Evolutionary conservation across 1,140 invertebrate genomes (phyloP), one percentile per base, ranked within the genome.

Genomic region (Zaprionus gabonicus): DNA sequence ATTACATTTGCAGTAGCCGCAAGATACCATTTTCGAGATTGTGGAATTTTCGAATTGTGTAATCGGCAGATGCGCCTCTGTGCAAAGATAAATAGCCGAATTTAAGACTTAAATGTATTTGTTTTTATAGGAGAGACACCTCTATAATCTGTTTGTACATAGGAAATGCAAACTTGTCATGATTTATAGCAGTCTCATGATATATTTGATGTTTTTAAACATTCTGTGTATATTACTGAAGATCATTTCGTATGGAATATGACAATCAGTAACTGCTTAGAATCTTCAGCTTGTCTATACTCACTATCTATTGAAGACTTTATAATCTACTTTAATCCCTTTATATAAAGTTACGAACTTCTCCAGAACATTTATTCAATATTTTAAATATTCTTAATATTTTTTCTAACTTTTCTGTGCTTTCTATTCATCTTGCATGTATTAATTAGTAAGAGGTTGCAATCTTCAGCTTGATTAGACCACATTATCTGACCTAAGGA

Each of bases 1-100:
- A 49, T 49, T 20, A 41, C 46, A 51, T 51, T 51, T 51, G 46
- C 46, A 51, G 46, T 51, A 51, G 46, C 46, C 46, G 17, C 9
- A 25, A 51, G 46, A 23, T 25, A 51, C 20, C 20, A 51, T 25
- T 51, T 51, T 25, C 20, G 46, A 51, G 46, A 25, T 20, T 23
- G 46, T 51, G 20, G 46, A 25, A 51, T 51, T 51, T 51, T 51
- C 20, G 46, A 13, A 51, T 51, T 51, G 46, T 51, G 46, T 25
- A 51, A 51, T 51, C 17, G 46, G 46, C 7, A 44, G 46, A 49
- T 49, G 46, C 20, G 46, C 20, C 20, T n/a, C n/a, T 7, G n/a
- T n/a, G 41, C n/a, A 15, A 38, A 46, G n/a, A 46, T 17, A 46
- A 46, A 17, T 46, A 46, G n/a, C 41, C n/a, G 41, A 46, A 46